Conservation (phyloP, 2,113 vertebrate species). For the Hoplias malabaricus region DNA sequence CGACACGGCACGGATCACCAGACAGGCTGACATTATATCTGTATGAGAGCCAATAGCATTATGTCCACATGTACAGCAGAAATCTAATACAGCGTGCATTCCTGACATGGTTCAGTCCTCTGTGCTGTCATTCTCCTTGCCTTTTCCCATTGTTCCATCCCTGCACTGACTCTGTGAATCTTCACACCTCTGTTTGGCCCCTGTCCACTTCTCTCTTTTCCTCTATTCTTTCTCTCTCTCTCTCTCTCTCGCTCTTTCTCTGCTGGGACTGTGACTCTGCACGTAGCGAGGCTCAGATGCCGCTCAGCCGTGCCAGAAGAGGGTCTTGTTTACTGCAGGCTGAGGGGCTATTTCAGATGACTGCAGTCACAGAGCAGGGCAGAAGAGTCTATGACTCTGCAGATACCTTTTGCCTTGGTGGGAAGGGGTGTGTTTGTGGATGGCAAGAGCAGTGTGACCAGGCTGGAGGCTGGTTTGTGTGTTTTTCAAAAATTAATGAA, state of each 20-base stretch:
- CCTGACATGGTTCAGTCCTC: constrained; percentile 25
- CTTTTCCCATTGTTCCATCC: not conserved
- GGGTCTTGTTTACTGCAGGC: constrained; percentile 65
- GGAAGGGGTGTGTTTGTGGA: constrained; percentile 36
- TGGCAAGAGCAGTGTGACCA: not conserved
- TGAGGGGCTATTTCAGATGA: constrained; percentile 62
- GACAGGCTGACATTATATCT: constrained; percentile 34
- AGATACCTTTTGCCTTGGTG: constrained; percentile 49
- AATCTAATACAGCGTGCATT: constrained; percentile 40
- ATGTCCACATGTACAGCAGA: constrained; percentile 29
- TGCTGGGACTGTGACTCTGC: constrained; percentile 28
- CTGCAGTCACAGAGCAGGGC: constrained; percentile 53
- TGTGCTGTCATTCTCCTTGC: constrained; percentile 5
- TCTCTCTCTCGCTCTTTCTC: no score
- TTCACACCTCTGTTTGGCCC: constrained; percentile 22
- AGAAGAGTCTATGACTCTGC: constrained; percentile 67
- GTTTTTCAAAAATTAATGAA: not conserved
- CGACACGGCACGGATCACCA: constrained; percentile 9
- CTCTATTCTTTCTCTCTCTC: no score
- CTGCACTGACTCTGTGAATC: constrained; percentile 10
- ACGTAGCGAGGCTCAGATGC: constrained; percentile 45
- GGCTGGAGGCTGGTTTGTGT: no score
- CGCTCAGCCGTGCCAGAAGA: constrained; percentile 52
- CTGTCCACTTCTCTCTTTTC: not conserved
- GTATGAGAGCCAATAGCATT: constrained; percentile 49